These are phyloP conservation scores for Parazoanthus darwini DNA, from an alignment of 92 coral and sea anemone species.

Conservation along the genomic window DNA sequence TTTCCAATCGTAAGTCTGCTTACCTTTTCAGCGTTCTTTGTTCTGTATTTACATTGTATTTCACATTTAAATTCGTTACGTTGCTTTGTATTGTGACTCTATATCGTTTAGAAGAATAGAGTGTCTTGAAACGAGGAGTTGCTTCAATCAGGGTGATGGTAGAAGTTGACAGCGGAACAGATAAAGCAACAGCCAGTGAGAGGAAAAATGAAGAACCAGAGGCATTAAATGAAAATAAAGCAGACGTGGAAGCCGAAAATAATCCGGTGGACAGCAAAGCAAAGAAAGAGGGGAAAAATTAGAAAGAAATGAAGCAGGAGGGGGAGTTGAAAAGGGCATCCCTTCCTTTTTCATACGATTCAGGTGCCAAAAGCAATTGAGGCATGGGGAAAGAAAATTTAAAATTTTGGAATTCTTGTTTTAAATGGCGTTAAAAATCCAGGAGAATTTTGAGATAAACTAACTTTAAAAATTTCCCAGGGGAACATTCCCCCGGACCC, in stretches of 20 bases:
- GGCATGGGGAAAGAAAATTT: constrained; percentile 24
- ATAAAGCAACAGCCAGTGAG: not conserved
- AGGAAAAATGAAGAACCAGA: not conserved
- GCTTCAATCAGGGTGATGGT: not conserved
- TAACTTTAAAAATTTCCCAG: too few species aligned
- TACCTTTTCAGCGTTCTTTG: too few species aligned
- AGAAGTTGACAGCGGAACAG: not conserved
- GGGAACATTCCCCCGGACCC: too few species aligned
- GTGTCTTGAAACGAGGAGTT: too few species aligned
- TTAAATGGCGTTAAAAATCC: too few species aligned
- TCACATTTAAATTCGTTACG: too few species aligned
- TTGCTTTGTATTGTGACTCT: too few species aligned
- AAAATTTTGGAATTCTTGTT: constrained; percentile 22
- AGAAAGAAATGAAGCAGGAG: not conserved
- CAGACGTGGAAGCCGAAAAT: not conserved
- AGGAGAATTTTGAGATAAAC: too few species aligned
- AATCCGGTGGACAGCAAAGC: too few species aligned
- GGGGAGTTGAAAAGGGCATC: too few species aligned
- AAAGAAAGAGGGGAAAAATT: not conserved
- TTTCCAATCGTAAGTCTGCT: constrained; percentile 28
- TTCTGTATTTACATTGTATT: too few species aligned
- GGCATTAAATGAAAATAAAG: not conserved
- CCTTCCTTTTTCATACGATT: constrained; percentile 2
- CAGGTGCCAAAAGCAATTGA: constrained; percentile 6
- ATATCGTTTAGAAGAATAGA: too few species aligned